Percentiles rank a stretch among this genome's conserved stretches.
These are phyloP conservation scores for Drosophila kambysellisi DNA, from an alignment of 2,888 invertebrate species.

Conservation along the genomic window DNA sequence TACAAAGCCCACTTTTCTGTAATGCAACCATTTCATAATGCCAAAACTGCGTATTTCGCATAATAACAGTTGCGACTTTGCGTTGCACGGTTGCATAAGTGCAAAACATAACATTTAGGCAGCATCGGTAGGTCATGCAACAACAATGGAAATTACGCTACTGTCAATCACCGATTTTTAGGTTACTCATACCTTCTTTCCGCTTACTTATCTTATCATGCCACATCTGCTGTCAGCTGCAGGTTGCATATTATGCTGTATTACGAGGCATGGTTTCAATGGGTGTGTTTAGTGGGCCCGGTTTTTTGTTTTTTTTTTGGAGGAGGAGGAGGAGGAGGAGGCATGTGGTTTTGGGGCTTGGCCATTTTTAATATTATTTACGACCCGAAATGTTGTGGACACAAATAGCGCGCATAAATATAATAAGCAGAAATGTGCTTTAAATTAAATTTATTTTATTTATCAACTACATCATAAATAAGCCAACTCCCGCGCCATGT, in stretches of 20 bases:
- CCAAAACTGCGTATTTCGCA: not conserved
- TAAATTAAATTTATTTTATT: slow-evolving; percentile 80
- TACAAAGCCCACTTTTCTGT: slow-evolving; percentile 5
- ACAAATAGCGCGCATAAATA: slow-evolving; percentile 62
- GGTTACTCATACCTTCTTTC: slow-evolving; percentile 1
- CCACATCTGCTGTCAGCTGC: slow-evolving; percentile 51
- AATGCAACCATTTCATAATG: not conserved
- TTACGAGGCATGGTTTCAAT: slow-evolving; percentile 2
- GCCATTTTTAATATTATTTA: slow-evolving; percentile 53
- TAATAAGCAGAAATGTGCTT: slow-evolving; percentile 56
- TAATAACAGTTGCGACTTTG: not conserved
- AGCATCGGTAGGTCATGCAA: slow-evolving; percentile 8
- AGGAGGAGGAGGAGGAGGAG: not conserved
- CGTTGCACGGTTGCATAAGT: slow-evolving; percentile 8
- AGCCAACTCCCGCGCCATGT: slow-evolving; percentile 61
- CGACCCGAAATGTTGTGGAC: slow-evolving; percentile 29
- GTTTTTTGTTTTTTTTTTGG: no score
- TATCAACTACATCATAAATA: slow-evolving; percentile 76
- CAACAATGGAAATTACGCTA: slow-evolving; percentile 2
- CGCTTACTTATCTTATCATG: slow-evolving; percentile 12
- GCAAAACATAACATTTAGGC: slow-evolving; percentile 3
- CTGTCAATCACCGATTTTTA: slow-evolving; percentile 3
- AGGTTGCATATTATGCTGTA: slow-evolving; percentile 22
- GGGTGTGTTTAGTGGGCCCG: not conserved
- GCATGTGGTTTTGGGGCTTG: slow-evolving; percentile 7